Conservation (phyloP, 2,888 invertebrate species). For the Tinea pellionella region DNA sequence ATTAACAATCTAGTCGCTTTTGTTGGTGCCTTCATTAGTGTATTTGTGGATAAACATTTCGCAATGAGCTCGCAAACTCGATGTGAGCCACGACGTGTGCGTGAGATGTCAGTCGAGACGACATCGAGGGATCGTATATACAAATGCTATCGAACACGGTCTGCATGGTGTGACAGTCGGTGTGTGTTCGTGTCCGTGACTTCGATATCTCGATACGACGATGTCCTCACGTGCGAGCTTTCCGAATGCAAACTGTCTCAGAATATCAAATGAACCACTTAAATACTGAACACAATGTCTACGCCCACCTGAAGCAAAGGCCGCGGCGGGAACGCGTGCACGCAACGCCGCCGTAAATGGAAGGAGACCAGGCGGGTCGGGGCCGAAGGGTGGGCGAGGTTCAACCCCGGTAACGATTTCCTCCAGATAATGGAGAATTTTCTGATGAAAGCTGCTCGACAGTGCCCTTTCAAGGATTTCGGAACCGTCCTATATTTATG, state of each 20-base stretch:
- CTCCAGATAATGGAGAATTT: slow-evolving; percentile 65
- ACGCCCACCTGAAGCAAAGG: slow-evolving; percentile 65
- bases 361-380: slow-evolving; percentile 45
- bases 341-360: slow-evolving; percentile 62
- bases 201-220: slow-evolving; percentile 43
- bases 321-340: slow-evolving; percentile 55
- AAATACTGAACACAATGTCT: slow-evolving; percentile 64
- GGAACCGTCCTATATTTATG: slow-evolving; percentile 56
- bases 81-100: slow-evolving; percentile 37
- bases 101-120: slow-evolving; percentile 29
- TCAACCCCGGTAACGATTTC: slow-evolving; percentile 65
- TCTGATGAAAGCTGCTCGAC: slow-evolving; percentile 62
- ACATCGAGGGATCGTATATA: slow-evolving; percentile 15
- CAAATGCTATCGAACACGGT: slow-evolving; percentile 23
- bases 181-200: slow-evolving; percentile 32
- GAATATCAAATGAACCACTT: slow-evolving; percentile 68
- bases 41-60: slow-evolving; percentile 68
- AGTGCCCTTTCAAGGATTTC: slow-evolving; percentile 60
- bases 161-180: slow-evolving; percentile 27
- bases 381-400: slow-evolving; percentile 50
- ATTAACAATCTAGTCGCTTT: slow-evolving; percentile 70
- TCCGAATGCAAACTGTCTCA: slow-evolving; percentile 64
- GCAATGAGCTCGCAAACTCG: slow-evolving; percentile 35
- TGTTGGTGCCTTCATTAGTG: slow-evolving; percentile 69
- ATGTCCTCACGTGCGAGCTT: slow-evolving; percentile 51